Evolutionary conservation across 2,113 vertebrate species (phyloP), one percentile per base, ranked within the genome.

Genomic region (Scortum barcoo): DNA sequence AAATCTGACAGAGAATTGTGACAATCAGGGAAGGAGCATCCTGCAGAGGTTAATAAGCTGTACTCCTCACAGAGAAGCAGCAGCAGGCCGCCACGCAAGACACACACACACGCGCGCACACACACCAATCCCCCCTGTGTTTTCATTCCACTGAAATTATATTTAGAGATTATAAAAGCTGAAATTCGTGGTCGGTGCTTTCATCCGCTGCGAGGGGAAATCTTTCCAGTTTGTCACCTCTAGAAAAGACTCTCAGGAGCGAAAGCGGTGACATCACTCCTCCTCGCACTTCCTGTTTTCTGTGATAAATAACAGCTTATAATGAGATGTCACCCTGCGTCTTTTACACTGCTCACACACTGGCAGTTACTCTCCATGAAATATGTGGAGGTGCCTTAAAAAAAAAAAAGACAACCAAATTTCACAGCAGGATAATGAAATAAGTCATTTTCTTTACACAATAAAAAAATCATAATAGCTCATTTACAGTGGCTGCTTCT

Each of bases 1-100:
- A 93, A 93, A 92, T 90, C 92, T 91, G 93, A 90, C 87, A 85
- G 83, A 78, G 87, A 83, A 84, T 91, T 87, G 90, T 92, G 87
- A 88, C 90, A 90, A 90, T 90, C 85, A 83, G 84, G 54, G 70
- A 81, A 82, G 84, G 61, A 84, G 77, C 76, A 84, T 92, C 72
- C 89, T 88, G 85, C 76, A 74, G 85, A 91, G 90, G 91, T 92
- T 92, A 93, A 93, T 89, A 87, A 87, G 82, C 80, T 66, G 79
- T 24, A 73, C 54, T 80, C 77, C 74, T 71, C 65, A 54, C 75
- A 78, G 80, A 33, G 75, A 76, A 36, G 71, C 80, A 46, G 72
- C 77, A 65, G 57, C 62, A 67, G 40, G 63, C 50, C 14, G 4
- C 46, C 42, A 7, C 1, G 10, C 62, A n/a, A n/a, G n/a, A n/a